These are phyloP conservation scores for Euborellia annulipes DNA, from an alignment of 1,140 invertebrate genomes.

Conservation along the genomic window DNA sequence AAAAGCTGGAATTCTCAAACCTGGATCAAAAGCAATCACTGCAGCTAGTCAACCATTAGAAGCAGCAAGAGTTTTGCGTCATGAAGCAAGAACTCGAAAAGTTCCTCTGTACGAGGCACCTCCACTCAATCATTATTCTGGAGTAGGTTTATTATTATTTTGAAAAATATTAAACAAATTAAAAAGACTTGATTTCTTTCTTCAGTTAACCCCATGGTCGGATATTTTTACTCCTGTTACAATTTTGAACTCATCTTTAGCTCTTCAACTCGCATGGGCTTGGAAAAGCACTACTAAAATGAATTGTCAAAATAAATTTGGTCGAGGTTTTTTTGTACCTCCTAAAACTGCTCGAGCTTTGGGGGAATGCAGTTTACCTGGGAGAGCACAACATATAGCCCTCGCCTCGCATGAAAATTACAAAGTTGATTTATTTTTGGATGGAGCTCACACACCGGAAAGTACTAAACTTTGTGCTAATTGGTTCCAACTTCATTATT, in stretches of 20 bases:
- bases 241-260: constrained; percentile 62
- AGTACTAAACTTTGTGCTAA: constrained; percentile 66
- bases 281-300: constrained; percentile 37
- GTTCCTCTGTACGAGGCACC: constrained; percentile 25
- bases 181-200: constrained; percentile 36
- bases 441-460: constrained; percentile 89
- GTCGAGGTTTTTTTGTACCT: constrained; percentile 12
- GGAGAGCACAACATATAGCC: constrained; percentile 48
- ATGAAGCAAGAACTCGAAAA: constrained; percentile 45
- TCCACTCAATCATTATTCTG: background rate
- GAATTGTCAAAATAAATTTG: constrained; percentile 1
- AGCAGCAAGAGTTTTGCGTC: constrained; percentile 53
- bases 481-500: constrained; percentile 49
- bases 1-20: constrained; percentile 93
- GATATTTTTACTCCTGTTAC: constrained; percentile 39
- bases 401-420: constrained; percentile 16
- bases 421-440: constrained; percentile 54
- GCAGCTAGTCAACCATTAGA: constrained; percentile 41
- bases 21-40: constrained; percentile 51
- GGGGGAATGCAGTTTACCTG: constrained; percentile 46
- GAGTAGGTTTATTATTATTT: constrained; percentile 28
- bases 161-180: constrained; percentile 43
- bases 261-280: constrained; percentile 54
- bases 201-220: constrained; percentile 21
- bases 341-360: constrained; percentile 33